A percentile compares a stretch with the other conserved stretches of the same genome.
Evolutionary conservation across 2,113 vertebrate species (phyloP).

Genomic region (Synodontis membranacea): DNA sequence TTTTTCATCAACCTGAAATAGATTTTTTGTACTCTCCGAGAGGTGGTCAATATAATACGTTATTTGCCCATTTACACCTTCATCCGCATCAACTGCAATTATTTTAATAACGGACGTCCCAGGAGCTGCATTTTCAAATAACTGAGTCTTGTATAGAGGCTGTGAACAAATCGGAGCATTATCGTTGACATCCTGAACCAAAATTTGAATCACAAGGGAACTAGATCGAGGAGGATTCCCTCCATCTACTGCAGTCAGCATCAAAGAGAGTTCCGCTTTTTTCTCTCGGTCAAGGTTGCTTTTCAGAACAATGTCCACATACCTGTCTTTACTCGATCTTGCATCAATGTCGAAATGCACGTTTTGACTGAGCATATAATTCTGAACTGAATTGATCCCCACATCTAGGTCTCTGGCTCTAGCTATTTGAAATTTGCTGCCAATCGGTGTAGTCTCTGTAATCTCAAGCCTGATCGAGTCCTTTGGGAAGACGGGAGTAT

Average conservation of each 20-base stretch:
- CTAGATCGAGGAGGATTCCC: constrained; percentile 66
- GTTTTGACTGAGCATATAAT: constrained; percentile 49
- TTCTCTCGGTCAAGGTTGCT: constrained; percentile 54
- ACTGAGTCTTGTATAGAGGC: constrained; percentile 39
- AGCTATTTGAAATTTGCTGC: constrained; percentile 51
- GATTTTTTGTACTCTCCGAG: constrained; percentile 25
- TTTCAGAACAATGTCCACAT: constrained; percentile 56
- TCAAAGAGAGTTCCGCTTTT: constrained; percentile 44
- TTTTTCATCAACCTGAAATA: constrained; percentile 54
- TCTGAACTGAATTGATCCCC: constrained; percentile 54
- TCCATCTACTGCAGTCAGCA: constrained; percentile 66
- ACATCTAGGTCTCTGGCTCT: constrained; percentile 55
- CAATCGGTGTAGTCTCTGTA: constrained; percentile 30
- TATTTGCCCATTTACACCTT: constrained; percentile 50
- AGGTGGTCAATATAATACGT: constrained; percentile 51
- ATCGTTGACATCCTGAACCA: constrained; percentile 53
- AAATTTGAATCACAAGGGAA: constrained; percentile 55
- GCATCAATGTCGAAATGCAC: constrained; percentile 48
- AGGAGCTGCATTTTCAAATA: constrained; percentile 48
- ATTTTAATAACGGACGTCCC: constrained; percentile 42
- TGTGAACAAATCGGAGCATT: constrained; percentile 53
- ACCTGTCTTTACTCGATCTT: constrained; percentile 41
- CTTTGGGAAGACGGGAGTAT: constrained; percentile 49
- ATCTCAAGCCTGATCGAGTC: constrained; percentile 56
- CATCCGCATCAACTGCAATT: constrained; percentile 50